These are phyloP conservation scores for Amiota communis DNA, from an alignment of 2,888 invertebrate species.

Conservation along the genomic window DNA sequence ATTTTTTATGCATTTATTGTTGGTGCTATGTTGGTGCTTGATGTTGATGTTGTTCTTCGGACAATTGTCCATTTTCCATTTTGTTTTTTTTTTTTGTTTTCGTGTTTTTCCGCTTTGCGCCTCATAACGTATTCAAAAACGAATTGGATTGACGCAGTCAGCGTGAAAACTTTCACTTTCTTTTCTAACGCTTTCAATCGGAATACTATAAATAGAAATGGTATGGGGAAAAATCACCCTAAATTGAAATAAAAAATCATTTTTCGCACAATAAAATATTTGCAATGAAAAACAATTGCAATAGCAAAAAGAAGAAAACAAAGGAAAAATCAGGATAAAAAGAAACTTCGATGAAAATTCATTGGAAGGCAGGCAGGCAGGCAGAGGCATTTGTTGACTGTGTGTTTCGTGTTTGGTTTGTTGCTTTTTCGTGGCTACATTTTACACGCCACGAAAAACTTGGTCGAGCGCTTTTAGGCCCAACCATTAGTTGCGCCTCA, in stretches of 20 bases:
- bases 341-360: constrained; percentile 19
- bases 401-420: too few relatives aligned
- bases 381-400: too few relatives aligned
- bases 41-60: constrained; percentile 16
- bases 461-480: background rate
- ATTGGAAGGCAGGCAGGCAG: too few relatives aligned
- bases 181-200: background rate
- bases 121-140: constrained; percentile 68
- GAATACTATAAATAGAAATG: background rate
- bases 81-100: too few relatives aligned
- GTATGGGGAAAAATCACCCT: constrained; percentile 41
- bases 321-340: constrained; percentile 31
- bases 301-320: constrained; percentile 41
- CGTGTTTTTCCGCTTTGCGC: constrained; percentile 58
- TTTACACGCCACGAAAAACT: constrained; percentile 1
- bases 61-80: constrained; percentile 22
- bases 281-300: constrained; percentile 48
- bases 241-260: constrained; percentile 66
- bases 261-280: constrained; percentile 70
- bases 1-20: constrained; percentile 25
- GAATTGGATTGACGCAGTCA: constrained; percentile 47
- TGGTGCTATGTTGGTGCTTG: background rate
- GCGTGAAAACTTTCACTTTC: constrained; percentile 33
- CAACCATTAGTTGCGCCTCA: constrained; percentile 30
- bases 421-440: background rate